These are phyloP conservation scores for Rhopalosiphum padi DNA, from an alignment of 1,140 invertebrate species.

Conservation along the genomic window DNA sequence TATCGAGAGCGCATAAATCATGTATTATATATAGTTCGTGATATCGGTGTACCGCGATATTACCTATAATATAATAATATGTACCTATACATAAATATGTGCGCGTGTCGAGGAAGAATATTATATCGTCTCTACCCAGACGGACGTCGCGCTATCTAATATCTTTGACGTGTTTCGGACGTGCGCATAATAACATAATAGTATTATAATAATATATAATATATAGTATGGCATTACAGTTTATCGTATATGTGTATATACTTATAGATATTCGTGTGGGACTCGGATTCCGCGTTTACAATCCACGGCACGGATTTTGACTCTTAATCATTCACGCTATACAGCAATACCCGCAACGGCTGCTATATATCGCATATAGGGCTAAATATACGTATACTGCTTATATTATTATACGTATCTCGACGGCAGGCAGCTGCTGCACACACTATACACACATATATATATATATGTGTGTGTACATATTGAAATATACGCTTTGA, in stretches of 20 bases:
- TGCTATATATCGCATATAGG: not conserved
- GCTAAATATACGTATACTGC: not conserved
- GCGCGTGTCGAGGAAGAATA: not conserved
- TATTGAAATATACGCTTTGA: not conserved
- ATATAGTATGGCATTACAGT: not conserved
- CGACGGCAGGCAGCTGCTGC: not conserved
- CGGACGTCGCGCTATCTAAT: conserved; percentile 2
- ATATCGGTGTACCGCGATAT: not conserved
- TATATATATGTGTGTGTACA: not conserved
- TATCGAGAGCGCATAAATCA: not conserved
- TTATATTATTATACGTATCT: not conserved
- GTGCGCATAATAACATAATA: conserved; percentile 35
- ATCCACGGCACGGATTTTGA: conserved; percentile 34
- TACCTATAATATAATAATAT: not conserved
- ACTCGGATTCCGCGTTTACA: conserved; percentile 23
- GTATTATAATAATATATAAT: not conserved
- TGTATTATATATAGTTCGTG: not conserved
- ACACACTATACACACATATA: not conserved
- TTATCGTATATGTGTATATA: not conserved
- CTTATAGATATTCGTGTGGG: not conserved
- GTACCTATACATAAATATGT: not conserved
- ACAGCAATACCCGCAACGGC: not conserved
- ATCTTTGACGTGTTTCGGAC: conserved; percentile 33
- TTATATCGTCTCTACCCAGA: not conserved
- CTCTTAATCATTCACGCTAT: conserved; percentile 32